phyloP scores from a whole-genome alignment of 2,888 invertebrate genomes.

The Scaptomyza caliginosa region DNA sequence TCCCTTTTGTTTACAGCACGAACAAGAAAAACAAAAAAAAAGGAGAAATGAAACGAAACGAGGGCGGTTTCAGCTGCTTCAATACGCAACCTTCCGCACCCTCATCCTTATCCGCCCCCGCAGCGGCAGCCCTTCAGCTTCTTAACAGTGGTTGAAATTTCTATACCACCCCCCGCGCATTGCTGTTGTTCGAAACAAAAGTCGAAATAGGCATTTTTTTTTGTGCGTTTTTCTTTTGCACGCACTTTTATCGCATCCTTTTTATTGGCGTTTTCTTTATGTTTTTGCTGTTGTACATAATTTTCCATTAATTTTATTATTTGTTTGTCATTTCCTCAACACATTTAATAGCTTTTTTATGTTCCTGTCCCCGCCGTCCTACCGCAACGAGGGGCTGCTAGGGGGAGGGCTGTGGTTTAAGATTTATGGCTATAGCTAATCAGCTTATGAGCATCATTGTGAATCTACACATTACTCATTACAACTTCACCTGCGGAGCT shows the following conservation, averaged over 20 bases:
- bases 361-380: conserved; percentile 50
- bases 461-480: conserved; percentile 20
- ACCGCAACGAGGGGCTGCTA: conserved; percentile 46
- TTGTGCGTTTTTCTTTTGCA: conserved; percentile 48
- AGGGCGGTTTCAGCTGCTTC: conserved; percentile 54
- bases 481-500: background rate
- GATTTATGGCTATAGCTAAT: conserved; percentile 34
- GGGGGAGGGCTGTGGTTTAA: background rate
- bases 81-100: conserved; percentile 37
- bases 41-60: conserved; percentile 29
- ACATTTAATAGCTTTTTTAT: conserved; percentile 66
- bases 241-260: conserved; percentile 43
- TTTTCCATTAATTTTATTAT: conserved; percentile 41
- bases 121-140: conserved; percentile 12
- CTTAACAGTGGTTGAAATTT: conserved; percentile 62
- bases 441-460: conserved; percentile 11
- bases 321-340: conserved; percentile 43
- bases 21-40: conserved; percentile 31
- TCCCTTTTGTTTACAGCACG: conserved; percentile 58
- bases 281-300: conserved; percentile 21
- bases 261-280: conserved; percentile 3
- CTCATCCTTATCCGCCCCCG: conserved; percentile 8
- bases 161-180: conserved; percentile 22
- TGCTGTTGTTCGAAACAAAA: conserved; percentile 4
- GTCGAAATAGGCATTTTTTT: conserved; percentile 50